phyloP scores from a whole-genome alignment of 2,797 vertebrate genomes.

The Taenioides sp. region DNA sequence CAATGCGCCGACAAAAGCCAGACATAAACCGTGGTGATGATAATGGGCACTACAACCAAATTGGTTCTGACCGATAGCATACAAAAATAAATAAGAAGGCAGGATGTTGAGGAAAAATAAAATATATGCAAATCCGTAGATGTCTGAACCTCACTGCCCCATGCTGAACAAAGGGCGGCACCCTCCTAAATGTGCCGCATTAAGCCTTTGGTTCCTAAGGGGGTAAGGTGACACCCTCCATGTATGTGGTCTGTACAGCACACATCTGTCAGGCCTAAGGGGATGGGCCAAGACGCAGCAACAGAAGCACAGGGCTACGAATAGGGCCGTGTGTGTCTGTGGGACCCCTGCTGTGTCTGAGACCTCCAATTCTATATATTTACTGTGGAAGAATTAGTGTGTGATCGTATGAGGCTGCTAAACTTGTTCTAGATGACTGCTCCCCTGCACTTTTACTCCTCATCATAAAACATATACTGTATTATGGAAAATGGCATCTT shows the following conservation, averaged over 20 bases:
- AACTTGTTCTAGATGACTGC: slow-evolving; percentile 29
- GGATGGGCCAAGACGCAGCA: slow-evolving; percentile 68
- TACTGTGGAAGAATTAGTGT: slow-evolving; percentile 65
- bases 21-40: slow-evolving; percentile 1
- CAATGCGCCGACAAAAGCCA: slow-evolving; percentile 32
- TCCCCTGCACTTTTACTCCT: slow-evolving; percentile 31
- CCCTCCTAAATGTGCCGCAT: slow-evolving; percentile 87
- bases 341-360: slow-evolving; percentile 77
- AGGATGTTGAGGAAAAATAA: slow-evolving; percentile 50
- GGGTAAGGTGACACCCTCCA: slow-evolving; percentile 96
- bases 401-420: slow-evolving; percentile 45
- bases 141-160: slow-evolving; percentile 65
- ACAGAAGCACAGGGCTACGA: slow-evolving; percentile 35
- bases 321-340: slow-evolving; percentile 25
- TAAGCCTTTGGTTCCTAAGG: slow-evolving; percentile 94
- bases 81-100: slow-evolving; percentile 11
- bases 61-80: not conserved
- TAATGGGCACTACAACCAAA: slow-evolving; percentile 28
- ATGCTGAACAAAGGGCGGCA: slow-evolving; percentile 73
- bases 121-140: slow-evolving; percentile 35
- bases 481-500: not conserved
- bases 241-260: slow-evolving; percentile 95
- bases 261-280: slow-evolving; percentile 93
- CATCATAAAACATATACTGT: slow-evolving; percentile 23
- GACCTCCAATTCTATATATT: slow-evolving; percentile 69